Evolutionary conservation across 2,888 invertebrate species (phyloP).

Genomic region (Ophraella communa): DNA sequence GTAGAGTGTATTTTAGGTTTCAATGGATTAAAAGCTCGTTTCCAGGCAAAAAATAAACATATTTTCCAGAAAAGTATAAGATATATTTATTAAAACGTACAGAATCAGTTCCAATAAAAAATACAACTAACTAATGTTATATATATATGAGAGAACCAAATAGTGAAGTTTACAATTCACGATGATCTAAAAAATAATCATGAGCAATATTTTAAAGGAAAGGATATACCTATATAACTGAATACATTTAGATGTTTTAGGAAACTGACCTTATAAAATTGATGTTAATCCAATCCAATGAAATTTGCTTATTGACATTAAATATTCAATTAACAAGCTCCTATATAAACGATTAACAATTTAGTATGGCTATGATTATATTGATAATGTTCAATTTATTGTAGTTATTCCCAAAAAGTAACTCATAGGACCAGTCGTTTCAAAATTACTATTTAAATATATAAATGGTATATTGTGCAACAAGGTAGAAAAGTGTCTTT

Average conservation of each 20-base stretch:
- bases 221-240: not conserved
- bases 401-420: not conserved
- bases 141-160: not conserved
- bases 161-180: not conserved
- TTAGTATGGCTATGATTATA: not conserved
- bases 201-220: not conserved
- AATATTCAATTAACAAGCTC: not conserved
- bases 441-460: not conserved
- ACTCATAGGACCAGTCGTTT: not conserved
- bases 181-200: not conserved
- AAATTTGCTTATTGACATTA: not conserved
- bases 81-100: conserved; percentile 6
- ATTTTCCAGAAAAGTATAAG: conserved; percentile 1
- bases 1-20: too few relatives aligned
- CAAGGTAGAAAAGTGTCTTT: too few relatives aligned
- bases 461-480: not conserved
- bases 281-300: not conserved
- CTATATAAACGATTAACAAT: not conserved
- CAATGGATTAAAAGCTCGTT: too few relatives aligned
- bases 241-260: not conserved
- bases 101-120: conserved; percentile 8
- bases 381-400: not conserved
- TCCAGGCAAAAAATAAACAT: conserved; percentile 6
- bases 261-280: not conserved
- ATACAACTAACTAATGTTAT: conserved; percentile 6